Conservation (phyloP, 2,113 vertebrate genomes). For the Nycticorax nycticorax region DNA sequence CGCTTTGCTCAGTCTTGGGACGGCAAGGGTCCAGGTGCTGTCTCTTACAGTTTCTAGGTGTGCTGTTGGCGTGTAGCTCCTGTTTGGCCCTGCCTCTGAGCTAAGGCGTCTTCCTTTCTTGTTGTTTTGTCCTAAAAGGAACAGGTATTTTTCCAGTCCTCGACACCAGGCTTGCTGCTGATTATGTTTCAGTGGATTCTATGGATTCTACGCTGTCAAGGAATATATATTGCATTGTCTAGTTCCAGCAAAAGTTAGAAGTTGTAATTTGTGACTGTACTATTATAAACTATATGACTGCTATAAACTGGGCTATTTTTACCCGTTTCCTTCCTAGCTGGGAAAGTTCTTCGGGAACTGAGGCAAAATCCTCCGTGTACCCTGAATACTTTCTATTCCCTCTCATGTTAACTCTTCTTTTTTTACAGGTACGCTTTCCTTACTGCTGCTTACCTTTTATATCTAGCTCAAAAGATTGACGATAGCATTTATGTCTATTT, state of each 20-base stretch:
- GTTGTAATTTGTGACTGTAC: not conserved
- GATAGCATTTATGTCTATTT: not conserved
- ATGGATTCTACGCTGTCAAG: rapidly evolving
- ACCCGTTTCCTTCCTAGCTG: not conserved
- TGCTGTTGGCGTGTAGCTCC: not conserved
- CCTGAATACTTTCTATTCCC: not conserved
- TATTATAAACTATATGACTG: too few species aligned
- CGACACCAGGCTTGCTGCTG: not conserved
- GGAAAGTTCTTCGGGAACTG: not conserved
- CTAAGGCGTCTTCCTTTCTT: not conserved
- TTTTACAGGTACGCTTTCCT: rapidly evolving
- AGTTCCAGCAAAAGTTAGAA: not conserved
- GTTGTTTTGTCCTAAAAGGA: not conserved
- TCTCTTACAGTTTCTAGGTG: not conserved
- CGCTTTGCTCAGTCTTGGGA: not conserved
- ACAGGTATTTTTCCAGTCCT: not conserved
- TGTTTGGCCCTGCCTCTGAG: not conserved
- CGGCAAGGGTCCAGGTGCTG: not conserved
- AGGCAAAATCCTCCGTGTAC: not conserved
- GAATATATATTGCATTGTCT: not conserved
- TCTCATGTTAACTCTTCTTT: not conserved
- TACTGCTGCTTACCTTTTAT: not conserved
- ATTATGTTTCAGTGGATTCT: not conserved
- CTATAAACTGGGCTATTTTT: not conserved
- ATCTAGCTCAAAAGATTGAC: not conserved